Percentiles rank a stretch among this genome's conserved stretches.
phyloP scores from a whole-genome alignment of 2,888 invertebrate genomes.

The Brenthis hecate region DNA sequence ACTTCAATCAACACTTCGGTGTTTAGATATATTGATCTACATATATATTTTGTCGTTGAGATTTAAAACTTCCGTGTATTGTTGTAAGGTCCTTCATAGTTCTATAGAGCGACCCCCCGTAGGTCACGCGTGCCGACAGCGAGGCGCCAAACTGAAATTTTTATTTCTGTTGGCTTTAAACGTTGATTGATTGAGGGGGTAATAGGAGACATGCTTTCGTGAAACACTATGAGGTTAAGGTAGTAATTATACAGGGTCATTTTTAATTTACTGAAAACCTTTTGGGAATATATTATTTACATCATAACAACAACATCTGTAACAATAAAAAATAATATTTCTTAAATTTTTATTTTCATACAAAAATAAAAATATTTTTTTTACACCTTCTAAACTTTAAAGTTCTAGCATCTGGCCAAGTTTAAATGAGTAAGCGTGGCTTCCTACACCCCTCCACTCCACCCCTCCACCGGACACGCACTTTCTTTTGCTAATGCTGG shows the following conservation, averaged over 20 bases:
- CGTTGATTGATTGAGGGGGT: conserved; percentile 30
- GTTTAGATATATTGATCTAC: conserved; percentile 30
- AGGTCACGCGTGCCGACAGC: conserved; percentile 44
- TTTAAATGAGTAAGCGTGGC: too few species aligned
- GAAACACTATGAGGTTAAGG: conserved; percentile 13
- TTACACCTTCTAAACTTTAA: too few species aligned
- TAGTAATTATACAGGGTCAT: conserved; percentile 26
- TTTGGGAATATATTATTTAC: too few species aligned
- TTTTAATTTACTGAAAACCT: too few species aligned
- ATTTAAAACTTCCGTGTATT: conserved; percentile 22
- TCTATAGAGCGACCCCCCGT: conserved; percentile 25
- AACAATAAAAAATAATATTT: too few species aligned
- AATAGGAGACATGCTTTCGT: conserved; percentile 10
- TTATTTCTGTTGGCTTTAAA: conserved; percentile 38
- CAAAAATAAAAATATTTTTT: too few species aligned
- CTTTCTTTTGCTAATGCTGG: too few species aligned
- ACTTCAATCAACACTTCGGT: conserved; percentile 3
- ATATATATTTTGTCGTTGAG: conserved; percentile 6
- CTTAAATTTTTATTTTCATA: too few species aligned
- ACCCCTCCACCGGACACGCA: too few species aligned
- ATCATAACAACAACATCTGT: too few species aligned
- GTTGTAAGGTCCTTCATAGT: conserved; percentile 13
- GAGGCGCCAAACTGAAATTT: conserved; percentile 45
- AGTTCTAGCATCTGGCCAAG: too few species aligned
- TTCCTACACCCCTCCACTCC: too few species aligned